Evolutionary conservation across 2,888 invertebrate species (phyloP), one percentile per base, ranked within the genome.

Genomic region (Drosophila sordidula): DNA sequence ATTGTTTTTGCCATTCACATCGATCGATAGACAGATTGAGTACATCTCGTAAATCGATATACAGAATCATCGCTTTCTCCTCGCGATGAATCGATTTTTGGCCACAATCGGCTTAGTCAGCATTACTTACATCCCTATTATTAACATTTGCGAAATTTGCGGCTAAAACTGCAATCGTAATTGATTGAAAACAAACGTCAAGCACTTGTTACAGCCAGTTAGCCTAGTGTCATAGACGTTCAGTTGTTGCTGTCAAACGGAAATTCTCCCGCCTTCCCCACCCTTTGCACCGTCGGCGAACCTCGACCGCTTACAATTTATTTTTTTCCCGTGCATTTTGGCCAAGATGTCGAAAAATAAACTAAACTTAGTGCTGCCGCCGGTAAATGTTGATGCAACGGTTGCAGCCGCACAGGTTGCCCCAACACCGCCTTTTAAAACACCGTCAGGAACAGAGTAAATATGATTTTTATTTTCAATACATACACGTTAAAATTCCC

Each of bases 341-440:
- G 26, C 22, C 51, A 72, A 75, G 45, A 97, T 97, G 97, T 97
- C 97, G 87, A 97, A 97, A 93, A 98, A 98, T 93, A 98, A 97
- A 93, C 93, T 97, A 89, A 97, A 97, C 92, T 93, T 98, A 93
- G 97, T 97, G 91, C 93, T 98, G 91, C 97, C 97, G 89, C 97
- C 97, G 90, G 97, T 97, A 92, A 96, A 97, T 78, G 96, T 97
- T 81, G 97, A 97, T 93, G 93, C 94, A 65, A 93, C 93, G 74
- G 94, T 93, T 63, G 93, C 93, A 62, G 93, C 93, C 45, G 92
- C 93, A 71, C 93, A 93, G 70, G 94, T 94, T 78, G 90, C 91
- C 54, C 93, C 93, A 38, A 91, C 93, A 42, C 93, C 93, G 46
- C 91, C 92, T 39, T 93, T 93, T 61, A 92, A 92, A 80, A 92